A percentile compares a stretch with the other conserved stretches of the same genome.
Evolutionary conservation across 1,140 invertebrate species (phyloP).

Genomic region (Saccostrea cuccullata): DNA sequence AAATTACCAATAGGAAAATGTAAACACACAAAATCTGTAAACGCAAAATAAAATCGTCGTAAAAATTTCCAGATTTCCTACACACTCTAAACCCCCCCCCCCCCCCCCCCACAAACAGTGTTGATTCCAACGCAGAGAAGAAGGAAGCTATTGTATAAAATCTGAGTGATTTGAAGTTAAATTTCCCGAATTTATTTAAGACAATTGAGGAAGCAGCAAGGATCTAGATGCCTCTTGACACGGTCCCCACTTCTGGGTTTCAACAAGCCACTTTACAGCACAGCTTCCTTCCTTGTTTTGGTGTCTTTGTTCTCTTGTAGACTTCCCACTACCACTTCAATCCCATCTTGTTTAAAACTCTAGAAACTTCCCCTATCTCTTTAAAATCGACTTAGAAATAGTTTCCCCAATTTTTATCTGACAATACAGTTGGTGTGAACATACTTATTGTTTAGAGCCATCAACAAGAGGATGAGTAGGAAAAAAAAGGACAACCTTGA

Average conservation of each 20-base stretch:
- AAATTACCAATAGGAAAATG: too few relatives aligned
- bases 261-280: slow-evolving; percentile 4
- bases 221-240: slow-evolving; percentile 17
- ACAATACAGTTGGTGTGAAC: background rate
- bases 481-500: too few relatives aligned
- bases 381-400: background rate
- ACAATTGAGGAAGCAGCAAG: slow-evolving; percentile 10
- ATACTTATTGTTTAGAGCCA: too few relatives aligned
- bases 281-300: slow-evolving; percentile 14
- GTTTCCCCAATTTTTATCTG: background rate
- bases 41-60: too few relatives aligned
- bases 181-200: background rate
- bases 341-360: background rate
- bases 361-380: background rate
- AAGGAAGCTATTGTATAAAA: background rate
- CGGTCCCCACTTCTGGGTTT: background rate
- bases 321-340: background rate
- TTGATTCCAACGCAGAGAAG: background rate
- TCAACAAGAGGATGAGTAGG: too few relatives aligned
- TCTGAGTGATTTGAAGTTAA: background rate
- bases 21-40: too few relatives aligned
- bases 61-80: too few relatives aligned
- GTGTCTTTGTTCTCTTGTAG: background rate
- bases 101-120: too few relatives aligned
- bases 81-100: too few relatives aligned